These are phyloP conservation scores for Champsocephalus esox DNA, from an alignment of 2,797 vertebrate genomes.

Conservation along the genomic window DNA sequence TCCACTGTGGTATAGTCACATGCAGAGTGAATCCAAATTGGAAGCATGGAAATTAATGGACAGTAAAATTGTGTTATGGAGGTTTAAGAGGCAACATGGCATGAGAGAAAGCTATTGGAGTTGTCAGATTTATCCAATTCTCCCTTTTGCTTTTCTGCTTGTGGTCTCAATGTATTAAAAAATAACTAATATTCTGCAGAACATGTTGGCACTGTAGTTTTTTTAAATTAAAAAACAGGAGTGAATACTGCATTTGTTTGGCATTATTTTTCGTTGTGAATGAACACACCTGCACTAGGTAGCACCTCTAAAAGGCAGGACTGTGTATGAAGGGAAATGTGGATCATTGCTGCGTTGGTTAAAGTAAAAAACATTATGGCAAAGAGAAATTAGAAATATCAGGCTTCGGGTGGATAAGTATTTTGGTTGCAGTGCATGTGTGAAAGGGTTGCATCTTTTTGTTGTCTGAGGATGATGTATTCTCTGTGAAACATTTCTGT, in stretches of 20 bases:
- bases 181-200: too few species aligned
- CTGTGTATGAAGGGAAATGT: not conserved
- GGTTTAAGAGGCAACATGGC: slow-evolving; percentile 3
- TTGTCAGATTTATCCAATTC: slow-evolving; percentile 29
- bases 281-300: not conserved
- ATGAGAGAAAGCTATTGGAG: slow-evolving; percentile 17
- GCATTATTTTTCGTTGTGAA: not conserved
- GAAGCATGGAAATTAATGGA: slow-evolving; percentile 14
- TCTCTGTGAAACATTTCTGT: not conserved
- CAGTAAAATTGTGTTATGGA: slow-evolving; percentile 11
- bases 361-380: not conserved
- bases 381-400: not conserved
- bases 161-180: too few species aligned
- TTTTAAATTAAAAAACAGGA: not conserved
- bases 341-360: slow-evolving; percentile 11
- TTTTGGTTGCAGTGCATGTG: too few species aligned
- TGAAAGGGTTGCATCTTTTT: not conserved
- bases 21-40: slow-evolving; percentile 3
- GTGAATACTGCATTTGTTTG: not conserved
- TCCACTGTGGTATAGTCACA: slow-evolving; percentile 3
- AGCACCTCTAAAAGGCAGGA: not conserved
- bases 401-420: not conserved
- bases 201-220: not conserved
- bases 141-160: too few species aligned
- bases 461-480: not conserved